A percentile compares a stretch with the other conserved stretches of the same genome.
Conservation (phyloP, 2,113 vertebrate genomes). For the Girardinichthys multiradiatus region DNA sequence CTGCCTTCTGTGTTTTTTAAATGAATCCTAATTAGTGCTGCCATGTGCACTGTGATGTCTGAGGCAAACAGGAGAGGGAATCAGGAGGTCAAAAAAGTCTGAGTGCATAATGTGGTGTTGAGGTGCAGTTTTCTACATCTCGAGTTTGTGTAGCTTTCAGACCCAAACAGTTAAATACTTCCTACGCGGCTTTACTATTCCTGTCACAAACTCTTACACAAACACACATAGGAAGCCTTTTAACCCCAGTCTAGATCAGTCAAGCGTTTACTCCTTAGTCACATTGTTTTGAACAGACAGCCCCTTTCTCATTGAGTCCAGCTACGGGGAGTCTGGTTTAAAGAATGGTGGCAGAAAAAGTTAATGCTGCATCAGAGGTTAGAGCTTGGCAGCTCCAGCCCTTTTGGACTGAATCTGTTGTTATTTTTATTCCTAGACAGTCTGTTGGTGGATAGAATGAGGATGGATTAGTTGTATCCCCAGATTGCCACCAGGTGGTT, state of each 20-base stretch:
- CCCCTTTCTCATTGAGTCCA: constrained; percentile 43
- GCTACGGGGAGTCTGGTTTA: constrained; percentile 36
- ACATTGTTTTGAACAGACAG: constrained; percentile 74
- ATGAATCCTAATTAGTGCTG: constrained; percentile 14
- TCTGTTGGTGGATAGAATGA: constrained; percentile 49
- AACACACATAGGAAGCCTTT: constrained; percentile 45
- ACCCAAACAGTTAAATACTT: constrained; percentile 63
- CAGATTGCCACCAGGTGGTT: constrained; percentile 77
- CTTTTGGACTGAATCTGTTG: constrained; percentile 31
- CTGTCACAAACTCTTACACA: constrained; percentile 50
- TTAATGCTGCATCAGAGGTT: constrained; percentile 21
- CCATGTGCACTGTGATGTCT: constrained; percentile 14
- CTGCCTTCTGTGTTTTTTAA: constrained; percentile 28
- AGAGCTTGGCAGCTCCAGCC: constrained; percentile 22
- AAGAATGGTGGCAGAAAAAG: constrained; percentile 38
- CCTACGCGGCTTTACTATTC: constrained; percentile 56
- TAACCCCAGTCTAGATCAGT: constrained; percentile 57
- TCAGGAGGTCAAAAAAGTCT: background rate
- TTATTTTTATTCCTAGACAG: constrained; percentile 59
- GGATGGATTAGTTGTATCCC: constrained; percentile 60
- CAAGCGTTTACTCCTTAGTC: constrained; percentile 61
- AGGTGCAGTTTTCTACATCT: constrained; percentile 25
- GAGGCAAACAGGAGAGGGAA: constrained; percentile 19
- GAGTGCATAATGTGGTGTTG: background rate
- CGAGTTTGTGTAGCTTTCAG: constrained; percentile 23